Evolutionary conservation across 2,888 invertebrate genomes (phyloP).

Genomic region (Ganaspis brasiliensis): DNA sequence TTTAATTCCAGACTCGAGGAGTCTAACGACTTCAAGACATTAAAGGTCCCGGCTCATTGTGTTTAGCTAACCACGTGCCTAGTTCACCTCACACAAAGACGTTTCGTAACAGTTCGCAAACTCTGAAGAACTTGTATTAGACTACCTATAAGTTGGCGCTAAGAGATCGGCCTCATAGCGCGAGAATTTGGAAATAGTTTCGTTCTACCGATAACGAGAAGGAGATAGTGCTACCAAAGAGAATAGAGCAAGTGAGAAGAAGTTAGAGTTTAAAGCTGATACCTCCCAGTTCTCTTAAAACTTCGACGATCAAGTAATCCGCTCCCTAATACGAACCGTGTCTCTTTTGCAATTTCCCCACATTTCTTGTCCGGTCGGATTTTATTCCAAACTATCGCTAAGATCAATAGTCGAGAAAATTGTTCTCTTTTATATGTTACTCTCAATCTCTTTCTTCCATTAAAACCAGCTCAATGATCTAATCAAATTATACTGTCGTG

Average conservation of each 20-base stretch:
- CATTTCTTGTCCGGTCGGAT: conserved; percentile 27
- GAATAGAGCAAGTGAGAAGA: conserved; percentile 24
- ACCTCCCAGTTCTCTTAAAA: conserved; percentile 20
- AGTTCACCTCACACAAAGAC: conserved; percentile 65
- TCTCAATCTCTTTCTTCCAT: not conserved
- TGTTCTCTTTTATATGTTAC: not conserved
- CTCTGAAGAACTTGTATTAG: conserved; percentile 74
- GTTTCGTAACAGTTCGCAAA: conserved; percentile 66
- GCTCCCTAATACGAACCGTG: conserved; percentile 23
- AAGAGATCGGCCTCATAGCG: conserved; percentile 69
- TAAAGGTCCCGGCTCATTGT: conserved; percentile 71
- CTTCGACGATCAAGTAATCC: conserved; percentile 32
- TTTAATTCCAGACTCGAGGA: conserved; percentile 60
- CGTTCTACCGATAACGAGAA: conserved; percentile 57
- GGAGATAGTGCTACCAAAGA: conserved; percentile 43
- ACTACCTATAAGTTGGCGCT: conserved; percentile 73
- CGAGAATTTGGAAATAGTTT: conserved; percentile 71
- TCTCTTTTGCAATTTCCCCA: conserved; percentile 19
- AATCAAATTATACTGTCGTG: too few species aligned
- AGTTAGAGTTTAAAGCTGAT: conserved; percentile 36
- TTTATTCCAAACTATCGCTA: conserved; percentile 7
- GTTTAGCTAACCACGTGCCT: conserved; percentile 61
- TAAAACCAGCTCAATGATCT: not conserved
- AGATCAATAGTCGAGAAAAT: conserved; percentile 2
- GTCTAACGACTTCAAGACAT: conserved; percentile 70